phyloP scores from a whole-genome alignment of 2,888 invertebrate genomes.

The Synergus itoensis region DNA sequence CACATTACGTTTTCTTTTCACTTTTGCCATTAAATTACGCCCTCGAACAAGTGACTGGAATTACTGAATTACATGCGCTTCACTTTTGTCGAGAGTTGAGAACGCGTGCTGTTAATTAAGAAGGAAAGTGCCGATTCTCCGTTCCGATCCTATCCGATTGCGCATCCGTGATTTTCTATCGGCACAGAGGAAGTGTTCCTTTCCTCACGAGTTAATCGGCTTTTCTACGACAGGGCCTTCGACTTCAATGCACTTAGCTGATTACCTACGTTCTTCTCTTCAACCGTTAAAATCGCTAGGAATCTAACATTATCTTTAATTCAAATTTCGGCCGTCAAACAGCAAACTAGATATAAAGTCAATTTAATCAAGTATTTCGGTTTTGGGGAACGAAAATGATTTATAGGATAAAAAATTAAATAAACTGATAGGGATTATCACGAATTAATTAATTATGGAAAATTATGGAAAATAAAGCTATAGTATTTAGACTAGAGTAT shows the following conservation, averaged over 20 bases:
- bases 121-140: slow-evolving; percentile 56
- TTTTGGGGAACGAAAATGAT: too few species aligned
- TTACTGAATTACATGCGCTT: slow-evolving; percentile 10
- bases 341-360: too few species aligned
- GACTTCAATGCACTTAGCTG: slow-evolving; percentile 1
- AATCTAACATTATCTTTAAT: not conserved
- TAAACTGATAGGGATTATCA: too few species aligned
- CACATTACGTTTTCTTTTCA: not conserved
- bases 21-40: not conserved
- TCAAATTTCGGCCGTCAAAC: too few species aligned
- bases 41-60: slow-evolving; percentile 10
- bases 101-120: slow-evolving; percentile 58
- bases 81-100: slow-evolving; percentile 28
- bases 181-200: slow-evolving; percentile 51
- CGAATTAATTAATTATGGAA: too few species aligned
- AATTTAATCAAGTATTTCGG: too few species aligned
- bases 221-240: not conserved
- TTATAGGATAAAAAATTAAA: too few species aligned
- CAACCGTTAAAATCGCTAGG: not conserved
- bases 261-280: slow-evolving; percentile 2
- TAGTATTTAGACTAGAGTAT: too few species aligned
- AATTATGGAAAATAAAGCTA: too few species aligned
- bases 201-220: slow-evolving; percentile 43
- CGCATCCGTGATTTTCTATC: slow-evolving; percentile 51
- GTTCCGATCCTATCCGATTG: slow-evolving; percentile 52